Evolutionary conservation across 2,797 vertebrate species (phyloP), one percentile per base, ranked within the genome.

Genomic region (Micromesistius poutassou): DNA sequence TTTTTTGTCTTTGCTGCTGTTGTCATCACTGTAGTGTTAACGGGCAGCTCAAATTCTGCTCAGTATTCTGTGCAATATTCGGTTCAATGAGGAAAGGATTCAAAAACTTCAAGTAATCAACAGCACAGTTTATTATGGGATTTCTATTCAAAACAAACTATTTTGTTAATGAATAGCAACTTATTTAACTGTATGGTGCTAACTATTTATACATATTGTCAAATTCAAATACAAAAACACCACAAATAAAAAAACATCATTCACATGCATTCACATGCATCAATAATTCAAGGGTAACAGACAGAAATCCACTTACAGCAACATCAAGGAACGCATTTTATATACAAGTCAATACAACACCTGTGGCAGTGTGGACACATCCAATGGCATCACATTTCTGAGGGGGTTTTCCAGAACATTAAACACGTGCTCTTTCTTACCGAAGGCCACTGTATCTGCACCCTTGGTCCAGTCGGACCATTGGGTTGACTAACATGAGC

Each of bases 371-470:
- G 4, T n/a, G 55, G 55, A 62, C 55, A 62, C 16, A 55, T 22
- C 46, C 19, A 55, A 55, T 55, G 16, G 19, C 14, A 19, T 62
- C 55, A 25, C 55, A 62, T 62, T 68, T 68, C 68, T 72, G 5
- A 62, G 16, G 10, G 77, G 74, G 33, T 77, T 55, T 14, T 25
- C 25, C 77, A 71, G 55, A 62, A 62, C 19, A 50, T 50, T 22
- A 50, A 62, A 25, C 8, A 4, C 74, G n/a, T 33, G 38, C n/a
- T 73, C 75, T 38, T 46, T 66, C 73, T 77, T 38, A 71, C 38
- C 75, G 30, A 85, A 87, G 83, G 83, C 77, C 82, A 84, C 81
- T 4, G 6, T 72, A 14, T 31, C 68, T 31, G 30, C 3, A 71
- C 10, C 68, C 30, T 13, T 16, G 13, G 28, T 19, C 68, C 14